Percentiles rank a stretch among this genome's conserved stretches.
Evolutionary conservation across 2,888 invertebrate genomes (phyloP).

Genomic region (Pecten maximus): DNA sequence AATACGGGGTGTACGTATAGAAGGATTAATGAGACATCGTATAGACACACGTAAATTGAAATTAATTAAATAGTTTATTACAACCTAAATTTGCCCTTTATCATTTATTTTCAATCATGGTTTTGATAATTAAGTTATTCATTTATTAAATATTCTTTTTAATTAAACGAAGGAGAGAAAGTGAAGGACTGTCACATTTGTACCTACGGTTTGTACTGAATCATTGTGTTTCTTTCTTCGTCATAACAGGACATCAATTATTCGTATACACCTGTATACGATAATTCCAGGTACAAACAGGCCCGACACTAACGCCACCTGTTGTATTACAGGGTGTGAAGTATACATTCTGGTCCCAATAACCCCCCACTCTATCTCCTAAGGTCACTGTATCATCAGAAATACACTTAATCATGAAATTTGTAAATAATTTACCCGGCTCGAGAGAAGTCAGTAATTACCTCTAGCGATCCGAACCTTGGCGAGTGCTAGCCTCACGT

Average conservation of each 20-base stretch:
- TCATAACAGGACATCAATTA: background rate
- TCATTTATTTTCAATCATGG: background rate
- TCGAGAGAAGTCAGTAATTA: conserved; percentile 18
- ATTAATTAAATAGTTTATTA: background rate
- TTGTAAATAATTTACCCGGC: conserved; percentile 25
- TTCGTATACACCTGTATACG: background rate
- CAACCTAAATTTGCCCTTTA: background rate
- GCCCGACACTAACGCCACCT: background rate
- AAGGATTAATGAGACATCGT: too few species aligned
- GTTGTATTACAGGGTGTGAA: background rate
- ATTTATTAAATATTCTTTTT: background rate
- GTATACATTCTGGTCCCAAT: background rate
- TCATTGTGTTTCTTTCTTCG: background rate
- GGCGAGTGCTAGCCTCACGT: background rate
- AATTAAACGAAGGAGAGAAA: background rate
- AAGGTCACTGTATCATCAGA: background rate
- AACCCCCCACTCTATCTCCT: background rate
- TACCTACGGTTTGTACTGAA: background rate
- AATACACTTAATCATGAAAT: background rate
- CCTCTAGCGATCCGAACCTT: background rate
- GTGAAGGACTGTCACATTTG: background rate
- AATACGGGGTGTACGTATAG: too few species aligned
- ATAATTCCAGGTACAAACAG: background rate
- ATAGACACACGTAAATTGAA: background rate
- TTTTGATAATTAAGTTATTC: background rate